Evolutionary conservation across 2,888 invertebrate species (phyloP).

Genomic region (Euclidia mi): DNA sequence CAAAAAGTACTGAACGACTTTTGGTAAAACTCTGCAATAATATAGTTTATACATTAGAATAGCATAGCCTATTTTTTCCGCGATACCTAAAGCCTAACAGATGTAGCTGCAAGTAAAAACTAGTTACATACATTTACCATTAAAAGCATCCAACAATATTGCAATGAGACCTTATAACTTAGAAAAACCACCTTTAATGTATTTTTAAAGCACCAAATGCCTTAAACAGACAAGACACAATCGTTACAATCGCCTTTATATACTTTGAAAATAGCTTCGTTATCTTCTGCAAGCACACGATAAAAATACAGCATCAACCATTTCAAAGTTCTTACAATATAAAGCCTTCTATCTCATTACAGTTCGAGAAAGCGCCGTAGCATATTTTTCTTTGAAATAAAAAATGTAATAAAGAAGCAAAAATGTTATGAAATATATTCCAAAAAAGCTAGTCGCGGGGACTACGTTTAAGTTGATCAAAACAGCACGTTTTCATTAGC

Average conservation of each 20-base stretch:
- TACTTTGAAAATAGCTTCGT: not conserved
- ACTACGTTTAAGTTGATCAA: constrained; percentile 71
- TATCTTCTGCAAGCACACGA: constrained; percentile 21
- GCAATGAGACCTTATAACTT: too few relatives aligned
- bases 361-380: not conserved
- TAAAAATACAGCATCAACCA: constrained; percentile 17
- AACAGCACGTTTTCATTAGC: constrained; percentile 84
- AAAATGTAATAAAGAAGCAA: constrained; percentile 11
- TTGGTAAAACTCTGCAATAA: too few relatives aligned
- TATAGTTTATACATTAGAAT: too few relatives aligned
- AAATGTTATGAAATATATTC: constrained; percentile 37
- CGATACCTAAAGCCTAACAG: too few relatives aligned
- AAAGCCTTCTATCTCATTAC: not conserved
- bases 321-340: not conserved
- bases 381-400: constrained; percentile 1
- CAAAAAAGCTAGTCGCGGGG: constrained; percentile 48
- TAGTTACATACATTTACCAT: too few relatives aligned
- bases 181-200: too few relatives aligned
- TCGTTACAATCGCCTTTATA: too few relatives aligned
- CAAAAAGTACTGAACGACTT: too few relatives aligned
- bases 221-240: too few relatives aligned
- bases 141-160: too few relatives aligned
- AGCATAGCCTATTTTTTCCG: too few relatives aligned
- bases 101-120: too few relatives aligned
- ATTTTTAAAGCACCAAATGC: constrained; percentile 21